Conservation (phyloP, 2,113 vertebrate species). For the Alligator mississippiensis region DNA sequence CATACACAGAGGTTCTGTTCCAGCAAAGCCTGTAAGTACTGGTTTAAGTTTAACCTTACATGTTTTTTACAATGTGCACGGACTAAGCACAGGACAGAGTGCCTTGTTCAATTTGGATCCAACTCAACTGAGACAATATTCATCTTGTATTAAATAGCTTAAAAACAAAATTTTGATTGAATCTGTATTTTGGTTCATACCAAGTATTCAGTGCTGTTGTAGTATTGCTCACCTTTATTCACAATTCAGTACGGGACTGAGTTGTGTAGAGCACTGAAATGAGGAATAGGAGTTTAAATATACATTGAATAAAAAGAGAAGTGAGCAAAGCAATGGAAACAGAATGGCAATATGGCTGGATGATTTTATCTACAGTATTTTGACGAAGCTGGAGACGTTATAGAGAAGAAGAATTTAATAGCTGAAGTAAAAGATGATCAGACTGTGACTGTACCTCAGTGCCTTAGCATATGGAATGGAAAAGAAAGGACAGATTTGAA, state of each 20-base stretch:
- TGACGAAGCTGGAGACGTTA: background rate
- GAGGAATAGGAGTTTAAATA: background rate
- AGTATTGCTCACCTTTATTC: background rate
- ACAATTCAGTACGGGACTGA: background rate
- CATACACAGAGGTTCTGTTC: background rate
- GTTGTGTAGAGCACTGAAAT: background rate
- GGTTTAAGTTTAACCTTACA: background rate
- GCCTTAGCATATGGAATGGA: background rate
- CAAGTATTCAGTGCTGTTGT: background rate
- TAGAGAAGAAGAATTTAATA: background rate
- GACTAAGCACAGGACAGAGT: background rate
- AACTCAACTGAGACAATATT: background rate
- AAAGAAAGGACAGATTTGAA: background rate
- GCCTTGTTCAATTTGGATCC: background rate
- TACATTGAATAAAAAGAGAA: background rate
- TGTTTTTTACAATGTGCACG: background rate
- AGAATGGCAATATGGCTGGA: background rate
- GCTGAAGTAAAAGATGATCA: background rate
- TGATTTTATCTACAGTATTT: background rate
- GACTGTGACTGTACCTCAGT: background rate
- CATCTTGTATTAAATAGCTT: background rate
- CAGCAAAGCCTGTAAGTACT: background rate
- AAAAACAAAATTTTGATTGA: background rate
- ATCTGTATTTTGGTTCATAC: background rate
- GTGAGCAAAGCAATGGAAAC: background rate